A percentile compares a stretch with the other conserved stretches of the same genome.
phyloP scores from a whole-genome alignment of 1,140 invertebrate genomes.

The Cotesia vestalis region DNA sequence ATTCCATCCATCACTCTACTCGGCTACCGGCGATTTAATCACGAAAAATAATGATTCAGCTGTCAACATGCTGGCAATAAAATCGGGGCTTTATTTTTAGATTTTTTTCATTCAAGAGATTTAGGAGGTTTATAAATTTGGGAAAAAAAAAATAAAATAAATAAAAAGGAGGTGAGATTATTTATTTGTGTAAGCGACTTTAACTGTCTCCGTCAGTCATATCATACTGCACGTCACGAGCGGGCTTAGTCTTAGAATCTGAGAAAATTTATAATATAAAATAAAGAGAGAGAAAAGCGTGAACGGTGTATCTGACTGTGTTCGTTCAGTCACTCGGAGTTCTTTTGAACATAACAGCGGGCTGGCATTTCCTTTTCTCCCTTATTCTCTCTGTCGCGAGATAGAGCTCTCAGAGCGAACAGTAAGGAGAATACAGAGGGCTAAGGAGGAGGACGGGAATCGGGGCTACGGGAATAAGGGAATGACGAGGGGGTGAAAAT shows the following conservation, averaged over 20 bases:
- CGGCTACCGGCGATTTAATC: neutral
- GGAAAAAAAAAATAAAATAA: neutral
- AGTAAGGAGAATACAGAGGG: slow-evolving; percentile 32
- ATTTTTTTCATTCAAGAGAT: neutral
- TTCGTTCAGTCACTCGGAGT: neutral
- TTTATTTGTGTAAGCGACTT: slow-evolving; percentile 37
- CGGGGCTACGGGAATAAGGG: slow-evolving; percentile 24
- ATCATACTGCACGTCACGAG: slow-evolving; percentile 9
- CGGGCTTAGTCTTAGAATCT: slow-evolving; percentile 8
- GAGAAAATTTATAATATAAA: neutral
- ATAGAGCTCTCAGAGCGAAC: no score
- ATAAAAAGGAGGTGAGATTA: neutral
- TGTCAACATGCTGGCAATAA: no score
- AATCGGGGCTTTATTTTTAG: neutral
- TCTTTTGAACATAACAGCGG: slow-evolving; percentile 24
- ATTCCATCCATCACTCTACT: no score
- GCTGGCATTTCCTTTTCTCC: slow-evolving; percentile 32
- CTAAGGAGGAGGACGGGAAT: slow-evolving; percentile 24
- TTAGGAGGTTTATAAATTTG: neutral
- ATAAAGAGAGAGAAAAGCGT: slow-evolving; percentile 31
- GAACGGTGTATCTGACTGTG: slow-evolving; percentile 8
- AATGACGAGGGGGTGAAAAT: slow-evolving; percentile 30
- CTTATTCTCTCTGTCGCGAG: slow-evolving; percentile 36
- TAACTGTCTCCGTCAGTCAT: slow-evolving; percentile 31
- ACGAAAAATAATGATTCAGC: no score